phyloP scores from a whole-genome alignment of 2,888 invertebrate genomes.

The Masnerella sp. region DNA sequence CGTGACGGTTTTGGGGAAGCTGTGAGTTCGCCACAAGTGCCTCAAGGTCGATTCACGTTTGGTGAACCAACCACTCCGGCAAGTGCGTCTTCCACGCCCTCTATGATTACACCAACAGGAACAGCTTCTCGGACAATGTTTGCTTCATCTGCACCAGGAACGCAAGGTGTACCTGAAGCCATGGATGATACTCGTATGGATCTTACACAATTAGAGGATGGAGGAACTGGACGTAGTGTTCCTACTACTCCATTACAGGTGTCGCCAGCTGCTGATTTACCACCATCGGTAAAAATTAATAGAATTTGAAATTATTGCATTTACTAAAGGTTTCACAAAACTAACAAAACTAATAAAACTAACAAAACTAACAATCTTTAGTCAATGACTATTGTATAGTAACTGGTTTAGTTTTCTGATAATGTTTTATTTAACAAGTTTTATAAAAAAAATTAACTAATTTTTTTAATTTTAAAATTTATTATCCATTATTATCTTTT shows the following conservation, averaged over 20 bases:
- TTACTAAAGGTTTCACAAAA: no score
- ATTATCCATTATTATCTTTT: slow-evolving; percentile 7
- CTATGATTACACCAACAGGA: slow-evolving; percentile 63
- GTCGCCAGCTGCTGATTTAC: slow-evolving; percentile 79
- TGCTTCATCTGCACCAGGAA: slow-evolving; percentile 70
- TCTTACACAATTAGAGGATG: slow-evolving; percentile 81
- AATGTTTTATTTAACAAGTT: no score
- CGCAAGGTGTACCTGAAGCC: slow-evolving; percentile 81
- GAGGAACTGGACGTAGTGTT: slow-evolving; percentile 83
- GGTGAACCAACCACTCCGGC: slow-evolving; percentile 79
- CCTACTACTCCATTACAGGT: slow-evolving; percentile 84
- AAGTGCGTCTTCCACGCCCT: slow-evolving; percentile 71
- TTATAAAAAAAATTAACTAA: no score
- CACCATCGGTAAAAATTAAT: slow-evolving; percentile 68
- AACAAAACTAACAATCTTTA: no score
- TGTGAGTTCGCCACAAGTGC: slow-evolving; percentile 92
- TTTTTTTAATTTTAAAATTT: background rate
- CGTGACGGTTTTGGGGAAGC: slow-evolving; percentile 95
- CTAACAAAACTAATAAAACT: no score
- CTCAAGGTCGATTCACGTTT: slow-evolving; percentile 83
- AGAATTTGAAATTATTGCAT: slow-evolving; percentile 3
- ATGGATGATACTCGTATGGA: slow-evolving; percentile 89
- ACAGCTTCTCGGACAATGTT: slow-evolving; percentile 67
- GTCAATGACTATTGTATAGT: no score
- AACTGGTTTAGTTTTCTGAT: no score